Conservation (phyloP, 2,113 vertebrate species). For the Myotis davidii region DNA sequence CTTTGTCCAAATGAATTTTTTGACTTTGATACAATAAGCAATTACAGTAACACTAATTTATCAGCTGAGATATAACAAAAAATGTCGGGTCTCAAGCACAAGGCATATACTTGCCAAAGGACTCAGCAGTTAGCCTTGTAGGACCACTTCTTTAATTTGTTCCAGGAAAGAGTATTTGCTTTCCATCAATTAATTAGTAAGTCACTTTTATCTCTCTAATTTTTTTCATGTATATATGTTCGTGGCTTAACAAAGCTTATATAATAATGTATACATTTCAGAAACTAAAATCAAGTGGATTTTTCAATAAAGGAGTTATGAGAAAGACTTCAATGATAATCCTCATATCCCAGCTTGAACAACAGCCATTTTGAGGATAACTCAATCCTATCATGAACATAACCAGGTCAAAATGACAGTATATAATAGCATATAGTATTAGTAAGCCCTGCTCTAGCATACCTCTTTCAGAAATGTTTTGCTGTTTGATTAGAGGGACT, state of each 20-base stretch:
- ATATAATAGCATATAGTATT: neutral
- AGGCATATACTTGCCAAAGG: conserved; percentile 34
- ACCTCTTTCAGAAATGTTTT: neutral
- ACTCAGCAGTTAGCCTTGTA: conserved; percentile 34
- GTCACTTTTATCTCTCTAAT: neutral
- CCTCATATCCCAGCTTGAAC: neutral
- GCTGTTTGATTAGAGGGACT: conserved; percentile 4
- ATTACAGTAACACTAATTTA: neutral
- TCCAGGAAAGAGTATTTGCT: neutral
- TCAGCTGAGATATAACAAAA: conserved; percentile 8
- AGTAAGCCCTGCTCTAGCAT: neutral
- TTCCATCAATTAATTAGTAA: conserved; percentile 1
- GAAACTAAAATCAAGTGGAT: conserved; percentile 23
- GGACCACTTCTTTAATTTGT: conserved; percentile 40
- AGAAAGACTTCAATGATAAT: conserved; percentile 17
- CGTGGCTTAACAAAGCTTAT: neutral
- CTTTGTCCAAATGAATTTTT: neutral
- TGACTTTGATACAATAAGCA: neutral
- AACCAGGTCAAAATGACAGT: neutral
- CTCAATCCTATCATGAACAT: neutral
- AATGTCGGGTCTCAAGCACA: conserved; percentile 19
- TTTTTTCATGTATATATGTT: neutral
- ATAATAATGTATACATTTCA: neutral
- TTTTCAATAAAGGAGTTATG: conserved; percentile 1
- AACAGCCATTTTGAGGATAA: neutral